Evolutionary conservation across 1,140 invertebrate genomes (phyloP), one percentile per base, ranked within the genome.

Genomic region (Hermetia illucens): DNA sequence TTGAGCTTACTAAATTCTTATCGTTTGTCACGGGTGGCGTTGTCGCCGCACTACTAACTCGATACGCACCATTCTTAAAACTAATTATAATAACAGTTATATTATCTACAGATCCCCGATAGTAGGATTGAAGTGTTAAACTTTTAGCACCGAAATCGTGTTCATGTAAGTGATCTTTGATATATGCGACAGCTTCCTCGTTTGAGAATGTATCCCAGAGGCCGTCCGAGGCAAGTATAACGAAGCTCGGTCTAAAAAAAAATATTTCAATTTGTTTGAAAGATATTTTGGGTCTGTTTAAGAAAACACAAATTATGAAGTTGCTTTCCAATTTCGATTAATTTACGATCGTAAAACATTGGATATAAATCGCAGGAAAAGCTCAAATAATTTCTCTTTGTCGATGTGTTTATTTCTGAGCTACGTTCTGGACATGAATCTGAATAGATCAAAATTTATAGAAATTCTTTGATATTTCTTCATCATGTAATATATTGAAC

Each of bases 191-290:
- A 32, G 90, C 91, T 61, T 95, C 90, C 61, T 95, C 89, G 62
- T 95, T 96, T 13, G 73, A 73, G 53, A 94, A 92, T 20, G 84
- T 90, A 62, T 96, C 93, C 91, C 91, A 96, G 6, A 97, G 68
- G 9, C 93, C 93, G 71, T 96, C 93, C 3, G 89, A 85, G 9
- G 92, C 93, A 17, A 96, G 63, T 40, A 97, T 78, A 40, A 95
- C 63, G 63, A 96, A 96, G 62, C 78, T 71, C 2, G 92, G 88
- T 53, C 58, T 60, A 34, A 43, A 37, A 41, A 36, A 21, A 21
- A 16, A 16, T 21, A 22, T 15, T n/a, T 21, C 40, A 24, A 33
- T 12, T 37, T 25, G 36, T 25, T 25, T 69, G 17, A 33, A 39
- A 31, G 3, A 13, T 18, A 38, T 5, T 20, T 16, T 17, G n/a